Percentiles rank a stretch among this genome's conserved stretches.
Evolutionary conservation across 2,888 invertebrate genomes (phyloP).

Genomic region (Gandaritis pyraliata): DNA sequence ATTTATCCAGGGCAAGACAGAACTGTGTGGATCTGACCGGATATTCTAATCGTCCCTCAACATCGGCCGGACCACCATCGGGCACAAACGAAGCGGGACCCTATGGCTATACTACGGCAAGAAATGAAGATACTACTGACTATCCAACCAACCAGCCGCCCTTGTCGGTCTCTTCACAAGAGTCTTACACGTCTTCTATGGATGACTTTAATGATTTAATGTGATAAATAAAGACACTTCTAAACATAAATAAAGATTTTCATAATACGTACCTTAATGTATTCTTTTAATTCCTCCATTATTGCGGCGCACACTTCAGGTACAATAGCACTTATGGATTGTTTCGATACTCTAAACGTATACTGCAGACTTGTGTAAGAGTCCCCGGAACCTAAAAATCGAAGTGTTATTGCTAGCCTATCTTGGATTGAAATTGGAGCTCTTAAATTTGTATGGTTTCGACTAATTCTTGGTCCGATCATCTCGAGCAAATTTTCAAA

Average conservation of each 20-base stretch:
- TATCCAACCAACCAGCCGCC: conserved; percentile 33
- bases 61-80: conserved; percentile 21
- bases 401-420: conserved; percentile 32
- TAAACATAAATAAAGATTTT: too few species aligned
- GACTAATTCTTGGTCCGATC: conserved; percentile 38
- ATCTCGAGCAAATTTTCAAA: conserved; percentile 19
- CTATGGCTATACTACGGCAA: conserved; percentile 32
- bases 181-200: conserved; percentile 16
- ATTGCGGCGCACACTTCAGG: neutral
- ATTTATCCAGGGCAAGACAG: conserved; percentile 13
- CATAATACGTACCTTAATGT: conserved; percentile 1
- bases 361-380: conserved; percentile 36
- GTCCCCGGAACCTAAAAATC: conserved; percentile 44
- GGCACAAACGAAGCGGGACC: conserved; percentile 17
- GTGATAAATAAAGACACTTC: conserved; percentile 17
- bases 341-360: neutral
- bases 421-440: conserved; percentile 36
- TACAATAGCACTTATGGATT: neutral
- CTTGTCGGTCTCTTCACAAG: conserved; percentile 32
- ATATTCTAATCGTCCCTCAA: conserved; percentile 30
- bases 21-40: conserved; percentile 31
- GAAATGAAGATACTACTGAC: conserved; percentile 30
- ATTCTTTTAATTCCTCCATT: neutral
- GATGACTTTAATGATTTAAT: conserved; percentile 35
- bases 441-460: conserved; percentile 32